Conservation (phyloP, 2,797 vertebrate genomes). For the Malacoctenus gilli region DNA sequence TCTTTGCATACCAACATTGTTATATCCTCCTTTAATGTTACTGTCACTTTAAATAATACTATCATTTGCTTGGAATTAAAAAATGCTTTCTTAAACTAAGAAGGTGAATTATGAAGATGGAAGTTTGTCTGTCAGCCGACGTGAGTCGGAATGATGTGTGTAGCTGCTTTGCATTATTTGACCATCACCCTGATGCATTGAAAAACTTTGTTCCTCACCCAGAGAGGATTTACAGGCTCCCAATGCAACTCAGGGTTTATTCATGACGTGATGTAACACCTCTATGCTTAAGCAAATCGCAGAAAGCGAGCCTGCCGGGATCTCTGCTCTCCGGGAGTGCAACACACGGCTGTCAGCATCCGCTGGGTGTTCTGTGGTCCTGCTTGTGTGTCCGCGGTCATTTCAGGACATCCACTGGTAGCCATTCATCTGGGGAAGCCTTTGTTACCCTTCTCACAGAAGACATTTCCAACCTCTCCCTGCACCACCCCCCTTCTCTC, state of each 20-base stretch:
- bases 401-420: conserved; percentile 33
- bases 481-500: conserved; percentile 2
- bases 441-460: conserved; percentile 11
- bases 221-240: too few species aligned
- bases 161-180: too few species aligned
- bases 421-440: conserved; percentile 11
- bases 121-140: too few species aligned
- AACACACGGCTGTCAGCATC: conserved; percentile 11
- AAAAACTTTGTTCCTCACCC: too few species aligned
- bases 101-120: too few species aligned
- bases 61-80: too few species aligned
- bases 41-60: too few species aligned
- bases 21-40: too few species aligned
- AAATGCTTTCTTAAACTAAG: too few species aligned
- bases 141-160: too few species aligned
- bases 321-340: neutral
- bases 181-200: neutral
- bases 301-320: neutral
- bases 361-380: conserved; percentile 6
- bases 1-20: too few species aligned
- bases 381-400: conserved; percentile 18
- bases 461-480: conserved; percentile 18
- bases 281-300: neutral
- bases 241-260: too few species aligned
- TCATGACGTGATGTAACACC: neutral